A percentile compares a stretch with the other conserved stretches of the same genome.
These are phyloP conservation scores for Drosophila subpulchrella DNA, from an alignment of 1,140 invertebrate species.

Conservation along the genomic window DNA sequence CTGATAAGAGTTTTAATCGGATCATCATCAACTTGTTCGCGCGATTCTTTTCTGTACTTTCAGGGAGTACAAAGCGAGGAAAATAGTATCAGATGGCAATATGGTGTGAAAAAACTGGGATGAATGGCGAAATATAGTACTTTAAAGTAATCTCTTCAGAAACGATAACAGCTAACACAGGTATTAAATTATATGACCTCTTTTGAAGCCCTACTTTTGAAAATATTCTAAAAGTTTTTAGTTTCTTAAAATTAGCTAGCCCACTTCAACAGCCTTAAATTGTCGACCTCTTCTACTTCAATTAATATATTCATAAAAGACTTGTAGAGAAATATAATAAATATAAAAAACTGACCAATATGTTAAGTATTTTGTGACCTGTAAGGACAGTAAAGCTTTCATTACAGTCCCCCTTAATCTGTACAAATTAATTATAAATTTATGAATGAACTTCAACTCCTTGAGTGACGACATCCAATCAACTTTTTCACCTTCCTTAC, in stretches of 20 bases:
- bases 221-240: too few species aligned
- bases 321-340: too few species aligned
- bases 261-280: too few species aligned
- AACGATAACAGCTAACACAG: too few species aligned
- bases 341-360: too few species aligned
- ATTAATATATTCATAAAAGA: not conserved
- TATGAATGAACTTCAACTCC: not conserved
- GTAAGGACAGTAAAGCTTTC: not conserved
- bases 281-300: too few species aligned
- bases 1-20: slow-evolving; percentile 54
- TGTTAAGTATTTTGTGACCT: not conserved
- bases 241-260: too few species aligned
- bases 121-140: not conserved
- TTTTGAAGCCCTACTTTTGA: too few species aligned
- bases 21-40: slow-evolving; percentile 46
- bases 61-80: not conserved
- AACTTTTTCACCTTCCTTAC: not conserved
- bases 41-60: slow-evolving; percentile 6
- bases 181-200: too few species aligned
- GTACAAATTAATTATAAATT: slow-evolving; percentile 8
- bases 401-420: not conserved
- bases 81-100: slow-evolving; percentile 30
- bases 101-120: slow-evolving; percentile 13
- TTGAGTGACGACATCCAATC: slow-evolving; percentile 13
- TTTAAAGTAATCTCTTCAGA: not conserved